Conservation (phyloP, 2,113 vertebrate genomes). For the Pseudolaguvia tuberculata region DNA sequence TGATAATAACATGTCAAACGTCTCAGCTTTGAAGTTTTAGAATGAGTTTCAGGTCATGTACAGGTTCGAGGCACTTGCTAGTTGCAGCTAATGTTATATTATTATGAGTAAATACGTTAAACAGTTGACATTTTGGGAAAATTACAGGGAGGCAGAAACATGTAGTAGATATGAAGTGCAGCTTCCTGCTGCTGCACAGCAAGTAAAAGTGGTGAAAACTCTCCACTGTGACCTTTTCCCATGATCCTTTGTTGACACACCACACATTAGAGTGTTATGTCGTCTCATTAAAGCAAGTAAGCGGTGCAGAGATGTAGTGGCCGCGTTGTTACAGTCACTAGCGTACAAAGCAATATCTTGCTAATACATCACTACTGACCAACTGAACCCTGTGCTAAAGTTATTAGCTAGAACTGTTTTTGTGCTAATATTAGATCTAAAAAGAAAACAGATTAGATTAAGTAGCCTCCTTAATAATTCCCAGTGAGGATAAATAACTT, state of each 20-base stretch:
- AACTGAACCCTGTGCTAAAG: background rate
- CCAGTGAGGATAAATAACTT: background rate
- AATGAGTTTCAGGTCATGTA: constrained; percentile 25
- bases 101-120: constrained; percentile 28
- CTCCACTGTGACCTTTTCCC: constrained; percentile 36
- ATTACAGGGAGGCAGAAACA: constrained; percentile 14
- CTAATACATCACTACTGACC: constrained; percentile 7
- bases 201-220: constrained; percentile 27
- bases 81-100: constrained; percentile 18
- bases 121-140: constrained; percentile 27
- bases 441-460: background rate
- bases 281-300: constrained; percentile 23
- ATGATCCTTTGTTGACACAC: constrained; percentile 40
- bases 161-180: background rate
- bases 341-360: background rate
- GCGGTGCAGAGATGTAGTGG: background rate
- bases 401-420: background rate
- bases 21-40: constrained; percentile 24
- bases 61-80: background rate
- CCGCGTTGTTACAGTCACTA: constrained; percentile 5
- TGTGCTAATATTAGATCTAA: background rate
- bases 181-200: constrained; percentile 23
- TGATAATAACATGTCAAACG: constrained; percentile 19
- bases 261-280: background rate
- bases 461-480: background rate